These are phyloP conservation scores for Aurelia coerulea DNA, from an alignment of 30 jellyfish, hydroid and myxozoan species.

Conservation along the genomic window DNA sequence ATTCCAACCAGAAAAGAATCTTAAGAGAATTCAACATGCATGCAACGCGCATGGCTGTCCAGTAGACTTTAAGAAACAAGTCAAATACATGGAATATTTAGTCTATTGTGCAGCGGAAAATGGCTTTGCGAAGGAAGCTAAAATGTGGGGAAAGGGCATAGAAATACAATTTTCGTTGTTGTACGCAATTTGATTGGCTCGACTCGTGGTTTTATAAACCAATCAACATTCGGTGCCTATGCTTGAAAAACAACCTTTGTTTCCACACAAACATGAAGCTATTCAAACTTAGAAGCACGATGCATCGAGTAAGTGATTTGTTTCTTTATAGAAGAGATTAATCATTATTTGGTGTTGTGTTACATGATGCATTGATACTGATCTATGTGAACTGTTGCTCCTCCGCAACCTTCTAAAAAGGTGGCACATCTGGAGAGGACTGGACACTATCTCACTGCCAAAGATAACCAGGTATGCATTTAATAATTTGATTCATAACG, in stretches of 20 bases:
- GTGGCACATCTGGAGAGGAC: conserved; percentile 99
- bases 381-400: conserved; percentile 90
- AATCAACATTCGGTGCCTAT: neutral
- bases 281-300: neutral
- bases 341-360: conserved; percentile 67
- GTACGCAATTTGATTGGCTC: too few species aligned
- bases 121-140: too few species aligned
- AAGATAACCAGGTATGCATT: conserved; percentile 92
- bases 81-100: too few species aligned
- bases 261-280: too few species aligned
- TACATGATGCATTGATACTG: conserved; percentile 79
- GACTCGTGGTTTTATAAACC: too few species aligned
- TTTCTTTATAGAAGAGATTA: conserved; percentile 56
- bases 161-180: too few species aligned
- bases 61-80: too few species aligned
- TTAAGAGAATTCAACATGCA: too few species aligned
- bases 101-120: too few species aligned
- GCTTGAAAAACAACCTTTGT: neutral
- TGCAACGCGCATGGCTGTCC: too few species aligned
- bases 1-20: too few species aligned
- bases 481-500: neutral
- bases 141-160: too few species aligned
- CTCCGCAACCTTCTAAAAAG: conserved; percentile 81
- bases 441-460: conserved; percentile 97
- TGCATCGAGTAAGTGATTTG: conserved; percentile 74